Conservation (phyloP, 2,113 vertebrate genomes). For the Antigone vipio region DNA sequence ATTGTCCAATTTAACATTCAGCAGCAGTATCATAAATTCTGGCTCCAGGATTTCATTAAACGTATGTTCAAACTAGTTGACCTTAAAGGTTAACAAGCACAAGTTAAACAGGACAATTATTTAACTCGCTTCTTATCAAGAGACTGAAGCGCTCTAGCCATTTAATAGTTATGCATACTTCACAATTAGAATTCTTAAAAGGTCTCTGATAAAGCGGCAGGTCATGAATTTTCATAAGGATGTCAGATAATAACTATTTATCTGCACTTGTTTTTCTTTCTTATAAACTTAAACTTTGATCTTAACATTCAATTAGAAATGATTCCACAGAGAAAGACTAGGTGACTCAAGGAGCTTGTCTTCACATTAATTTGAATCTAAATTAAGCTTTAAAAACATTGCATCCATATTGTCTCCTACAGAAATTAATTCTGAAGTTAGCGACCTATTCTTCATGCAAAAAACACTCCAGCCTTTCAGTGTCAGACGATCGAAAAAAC, state of each 20-base stretch:
- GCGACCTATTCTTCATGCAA: neutral
- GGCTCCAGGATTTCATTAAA: conserved; percentile 88
- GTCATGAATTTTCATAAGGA: conserved; percentile 83
- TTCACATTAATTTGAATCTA: conserved; percentile 59
- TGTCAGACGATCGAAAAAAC: neutral
- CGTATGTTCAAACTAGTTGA: conserved; percentile 90
- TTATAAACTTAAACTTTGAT: conserved; percentile 86
- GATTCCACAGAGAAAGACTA: conserved; percentile 70
- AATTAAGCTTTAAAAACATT: conserved; percentile 51
- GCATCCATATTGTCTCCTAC: conserved; percentile 8
- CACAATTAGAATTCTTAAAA: conserved; percentile 82
- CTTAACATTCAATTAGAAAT: conserved; percentile 83
- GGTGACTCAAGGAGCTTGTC: conserved; percentile 63
- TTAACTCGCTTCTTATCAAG: conserved; percentile 86
- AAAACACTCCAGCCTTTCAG: conserved; percentile 11
- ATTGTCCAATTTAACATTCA: conserved; percentile 91
- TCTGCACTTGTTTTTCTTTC: conserved; percentile 85
- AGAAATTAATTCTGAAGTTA: conserved; percentile 52
- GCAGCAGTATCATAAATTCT: conserved; percentile 86
- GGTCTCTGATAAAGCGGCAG: conserved; percentile 74
- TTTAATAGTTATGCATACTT: conserved; percentile 79
- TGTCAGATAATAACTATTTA: conserved; percentile 83
- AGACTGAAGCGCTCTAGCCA: conserved; percentile 71
- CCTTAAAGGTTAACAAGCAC: conserved; percentile 90
- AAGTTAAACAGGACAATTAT: conserved; percentile 89